Conservation (phyloP, 2,888 invertebrate species). For the Papilio protenor region DNA sequence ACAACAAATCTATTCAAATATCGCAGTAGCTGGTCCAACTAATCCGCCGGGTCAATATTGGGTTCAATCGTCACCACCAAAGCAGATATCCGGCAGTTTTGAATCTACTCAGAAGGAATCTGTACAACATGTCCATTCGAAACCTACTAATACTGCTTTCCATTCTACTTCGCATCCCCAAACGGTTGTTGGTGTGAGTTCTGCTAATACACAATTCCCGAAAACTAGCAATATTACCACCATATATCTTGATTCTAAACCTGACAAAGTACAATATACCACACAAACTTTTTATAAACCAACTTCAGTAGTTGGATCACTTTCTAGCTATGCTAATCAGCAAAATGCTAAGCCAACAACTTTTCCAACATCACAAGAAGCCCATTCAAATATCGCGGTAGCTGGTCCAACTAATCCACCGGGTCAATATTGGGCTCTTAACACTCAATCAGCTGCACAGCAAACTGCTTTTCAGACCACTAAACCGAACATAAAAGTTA, state of each 20-base stretch:
- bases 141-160: constrained; percentile 14
- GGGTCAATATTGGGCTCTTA: constrained; percentile 22
- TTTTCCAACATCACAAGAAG: constrained; percentile 18
- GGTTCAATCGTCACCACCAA: not conserved
- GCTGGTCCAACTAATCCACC: constrained; percentile 11
- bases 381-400: not conserved
- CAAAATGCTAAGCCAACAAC: constrained; percentile 5
- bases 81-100: not conserved
- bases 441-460: not conserved
- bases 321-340: not conserved
- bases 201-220: not conserved
- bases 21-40: not conserved
- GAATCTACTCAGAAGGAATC: constrained; percentile 8
- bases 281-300: constrained; percentile 23
- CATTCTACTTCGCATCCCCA: not conserved
- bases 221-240: not conserved
- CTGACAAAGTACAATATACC: constrained; percentile 1
- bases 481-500: constrained; percentile 28
- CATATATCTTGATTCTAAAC: constrained; percentile 12
- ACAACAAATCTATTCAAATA: constrained; percentile 2
- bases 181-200: not conserved
- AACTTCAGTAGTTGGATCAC: not conserved
- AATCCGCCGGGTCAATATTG: constrained; percentile 27
- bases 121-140: not conserved
- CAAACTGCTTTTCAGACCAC: not conserved